Conservation (phyloP, 1,140 invertebrate genomes). For the Euwallacea fornicatus region DNA sequence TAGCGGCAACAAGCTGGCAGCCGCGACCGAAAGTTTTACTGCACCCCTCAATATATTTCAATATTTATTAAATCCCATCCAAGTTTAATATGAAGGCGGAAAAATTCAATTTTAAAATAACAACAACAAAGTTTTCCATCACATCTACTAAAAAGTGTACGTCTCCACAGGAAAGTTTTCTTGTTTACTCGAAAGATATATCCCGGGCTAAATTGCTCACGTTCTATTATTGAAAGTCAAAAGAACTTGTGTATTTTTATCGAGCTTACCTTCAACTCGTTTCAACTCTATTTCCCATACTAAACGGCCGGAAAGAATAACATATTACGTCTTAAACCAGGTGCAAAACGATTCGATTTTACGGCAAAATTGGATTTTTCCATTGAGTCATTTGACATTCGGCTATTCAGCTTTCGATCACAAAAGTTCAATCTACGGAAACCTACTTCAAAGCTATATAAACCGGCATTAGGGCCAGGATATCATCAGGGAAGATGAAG, state of each 20-base stretch:
- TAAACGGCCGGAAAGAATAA: slow-evolving; percentile 2
- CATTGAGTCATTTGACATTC: no score
- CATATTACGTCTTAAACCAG: slow-evolving; percentile 5
- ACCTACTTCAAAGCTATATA: no score
- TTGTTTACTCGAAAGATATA: slow-evolving; percentile 6
- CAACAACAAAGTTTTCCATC: slow-evolving; percentile 2
- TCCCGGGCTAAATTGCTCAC: neutral
- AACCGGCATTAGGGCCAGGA: no score
- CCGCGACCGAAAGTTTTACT: neutral
- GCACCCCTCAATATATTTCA: slow-evolving; percentile 1
- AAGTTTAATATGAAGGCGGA: slow-evolving; percentile 3
- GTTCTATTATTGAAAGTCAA: slow-evolving; percentile 7
- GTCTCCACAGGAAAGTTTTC: neutral
- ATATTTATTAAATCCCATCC: slow-evolving; percentile 6
- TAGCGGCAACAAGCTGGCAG: no score
- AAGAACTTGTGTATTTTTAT: slow-evolving; percentile 5
- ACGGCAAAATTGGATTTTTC: neutral
- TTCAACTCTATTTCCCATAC: neutral
- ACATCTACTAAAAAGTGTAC: neutral
- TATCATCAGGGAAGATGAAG: no score
- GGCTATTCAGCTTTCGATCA: neutral
- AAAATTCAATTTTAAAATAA: slow-evolving; percentile 8
- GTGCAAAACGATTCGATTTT: slow-evolving; percentile 5
- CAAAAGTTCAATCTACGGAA: neutral
- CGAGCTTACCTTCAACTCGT: neutral